Conservation (phyloP, 2,113 vertebrate genomes). For the Syrrhaptes paradoxus region DNA sequence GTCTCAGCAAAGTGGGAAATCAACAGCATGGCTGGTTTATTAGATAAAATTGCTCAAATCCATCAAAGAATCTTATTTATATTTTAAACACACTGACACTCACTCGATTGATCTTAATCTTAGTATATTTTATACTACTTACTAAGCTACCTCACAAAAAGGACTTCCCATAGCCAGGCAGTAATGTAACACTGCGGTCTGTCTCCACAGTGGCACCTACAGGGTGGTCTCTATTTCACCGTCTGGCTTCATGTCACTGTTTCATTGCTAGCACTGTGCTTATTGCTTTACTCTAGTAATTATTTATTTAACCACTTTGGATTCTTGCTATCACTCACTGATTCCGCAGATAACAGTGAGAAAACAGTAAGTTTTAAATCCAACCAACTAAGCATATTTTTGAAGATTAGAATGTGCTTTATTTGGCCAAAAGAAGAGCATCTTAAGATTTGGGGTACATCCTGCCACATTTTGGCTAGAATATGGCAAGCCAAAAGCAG, state of each 20-base stretch:
- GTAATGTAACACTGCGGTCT: rapidly evolving
- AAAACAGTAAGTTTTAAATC: neutral
- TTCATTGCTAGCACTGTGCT: neutral
- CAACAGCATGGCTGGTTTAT: neutral
- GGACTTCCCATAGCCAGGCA: neutral
- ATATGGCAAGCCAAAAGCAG: neutral
- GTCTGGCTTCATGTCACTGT: neutral
- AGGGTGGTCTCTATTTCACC: neutral
- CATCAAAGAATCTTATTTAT: neutral
- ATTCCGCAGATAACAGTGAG: neutral
- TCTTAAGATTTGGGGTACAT: neutral
- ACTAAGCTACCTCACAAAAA: neutral
- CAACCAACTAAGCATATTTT: neutral
- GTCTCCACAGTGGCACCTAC: neutral
- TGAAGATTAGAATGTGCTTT: neutral
- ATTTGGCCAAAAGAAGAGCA: neutral
- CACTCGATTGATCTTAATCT: neutral
- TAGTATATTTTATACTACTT: neutral
- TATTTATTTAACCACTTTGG: neutral
- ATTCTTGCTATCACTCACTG: neutral
- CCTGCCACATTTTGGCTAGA: constrained; percentile 8
- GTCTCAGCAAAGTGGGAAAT: neutral
- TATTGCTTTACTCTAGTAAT: neutral
- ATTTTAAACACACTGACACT: neutral
- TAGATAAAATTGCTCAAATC: neutral